Conservation (phyloP, 2,113 vertebrate species). For the Chaetodon auriga region DNA sequence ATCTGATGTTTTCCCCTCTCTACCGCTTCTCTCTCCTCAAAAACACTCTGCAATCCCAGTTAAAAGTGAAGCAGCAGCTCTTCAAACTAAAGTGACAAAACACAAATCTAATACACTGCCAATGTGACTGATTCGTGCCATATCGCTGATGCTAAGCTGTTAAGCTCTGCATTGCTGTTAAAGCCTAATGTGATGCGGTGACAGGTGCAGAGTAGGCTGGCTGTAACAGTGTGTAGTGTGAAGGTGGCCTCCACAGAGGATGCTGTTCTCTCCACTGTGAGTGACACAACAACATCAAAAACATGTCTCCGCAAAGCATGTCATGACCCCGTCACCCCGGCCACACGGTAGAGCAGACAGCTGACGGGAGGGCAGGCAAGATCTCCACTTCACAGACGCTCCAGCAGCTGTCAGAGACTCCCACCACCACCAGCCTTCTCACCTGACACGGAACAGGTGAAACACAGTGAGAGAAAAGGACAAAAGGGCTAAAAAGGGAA, state of each 20-base stretch:
- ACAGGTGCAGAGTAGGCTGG: conserved; percentile 24
- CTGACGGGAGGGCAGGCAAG: conserved; percentile 46
- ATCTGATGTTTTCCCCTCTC: not conserved
- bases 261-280: conserved; percentile 47
- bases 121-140: conserved; percentile 7
- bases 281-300: conserved; percentile 75
- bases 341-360: conserved; percentile 54
- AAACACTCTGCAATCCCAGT: not conserved
- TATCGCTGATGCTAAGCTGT: conserved; percentile 6
- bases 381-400: conserved; percentile 12
- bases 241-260: conserved; percentile 30
- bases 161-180: conserved; percentile 1
- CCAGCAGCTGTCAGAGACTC: conserved; percentile 62
- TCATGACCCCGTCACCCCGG: conserved; percentile 61
- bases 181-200: conserved; percentile 15
- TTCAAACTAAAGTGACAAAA: conserved; percentile 2
- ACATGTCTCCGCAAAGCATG: conserved; percentile 61
- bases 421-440: conserved; percentile 36
- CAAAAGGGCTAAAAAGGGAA: conserved; percentile 29
- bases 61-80: conserved; percentile 16
- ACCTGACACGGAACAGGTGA: conserved; percentile 46
- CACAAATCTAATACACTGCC: conserved; percentile 5
- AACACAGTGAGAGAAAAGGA: conserved; percentile 1
- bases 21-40: not conserved
- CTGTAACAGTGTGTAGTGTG: conserved; percentile 25